Conservation (phyloP, 2,888 invertebrate species). For the Gandaritis pyraliata region DNA sequence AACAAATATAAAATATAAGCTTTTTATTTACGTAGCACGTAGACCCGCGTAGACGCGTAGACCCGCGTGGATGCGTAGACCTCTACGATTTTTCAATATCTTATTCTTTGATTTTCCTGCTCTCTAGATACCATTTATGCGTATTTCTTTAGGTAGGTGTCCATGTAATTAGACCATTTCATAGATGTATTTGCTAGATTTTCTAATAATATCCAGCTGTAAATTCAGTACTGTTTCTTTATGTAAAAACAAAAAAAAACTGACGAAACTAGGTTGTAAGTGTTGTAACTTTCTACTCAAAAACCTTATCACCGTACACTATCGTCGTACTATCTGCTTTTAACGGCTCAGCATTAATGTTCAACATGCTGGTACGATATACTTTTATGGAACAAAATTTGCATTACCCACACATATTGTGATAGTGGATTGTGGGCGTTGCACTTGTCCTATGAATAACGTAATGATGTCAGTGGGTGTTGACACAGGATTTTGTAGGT, state of each 20-base stretch:
- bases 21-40: neutral
- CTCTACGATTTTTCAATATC: neutral
- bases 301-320: slow-evolving; percentile 18
- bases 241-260: too few species aligned
- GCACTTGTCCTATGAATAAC: slow-evolving; percentile 13
- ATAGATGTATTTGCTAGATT: too few species aligned
- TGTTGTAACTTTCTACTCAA: slow-evolving; percentile 6
- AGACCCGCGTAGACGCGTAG: neutral
- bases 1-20: neutral
- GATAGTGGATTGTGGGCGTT: slow-evolving; percentile 20
- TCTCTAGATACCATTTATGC: too few species aligned
- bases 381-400: slow-evolving; percentile 70
- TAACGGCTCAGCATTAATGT: slow-evolving; percentile 23
- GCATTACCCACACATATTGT: slow-evolving; percentile 56
- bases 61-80: neutral
- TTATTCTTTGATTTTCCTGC: too few species aligned
- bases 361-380: slow-evolving; percentile 63
- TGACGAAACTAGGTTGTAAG: neutral
- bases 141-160: too few species aligned
- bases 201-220: too few species aligned
- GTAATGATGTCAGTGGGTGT: slow-evolving; percentile 12
- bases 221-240: neutral
- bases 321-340: slow-evolving; percentile 24
- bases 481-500: neutral
- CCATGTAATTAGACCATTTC: too few species aligned